Percentiles rank a stretch among this genome's conserved stretches.
Evolutionary conservation across 2,797 vertebrate genomes (phyloP).

Genomic region (Uromys caudimaculatus): DNA sequence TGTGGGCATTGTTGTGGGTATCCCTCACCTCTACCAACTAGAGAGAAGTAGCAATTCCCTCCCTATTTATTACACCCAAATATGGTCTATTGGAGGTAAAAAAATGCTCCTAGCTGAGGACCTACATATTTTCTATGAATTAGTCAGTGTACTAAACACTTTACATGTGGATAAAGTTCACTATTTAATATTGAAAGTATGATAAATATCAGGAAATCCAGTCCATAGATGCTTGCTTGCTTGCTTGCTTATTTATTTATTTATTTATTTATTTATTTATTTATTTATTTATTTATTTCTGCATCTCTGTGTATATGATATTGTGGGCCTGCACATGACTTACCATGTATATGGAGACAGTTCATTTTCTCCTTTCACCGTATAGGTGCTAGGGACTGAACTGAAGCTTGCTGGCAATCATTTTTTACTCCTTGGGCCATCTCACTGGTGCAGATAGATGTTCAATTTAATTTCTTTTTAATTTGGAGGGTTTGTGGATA

Average conservation of each 20-base stretch:
- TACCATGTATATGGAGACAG: background rate
- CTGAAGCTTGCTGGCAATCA: background rate
- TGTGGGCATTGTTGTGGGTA: background rate
- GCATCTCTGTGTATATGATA: background rate
- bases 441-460: background rate
- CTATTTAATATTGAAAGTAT: constrained; percentile 55
- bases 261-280: background rate
- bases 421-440: background rate
- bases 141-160: constrained; percentile 35
- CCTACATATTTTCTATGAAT: constrained; percentile 56
- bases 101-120: background rate
- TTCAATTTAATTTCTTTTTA: background rate
- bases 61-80: background rate
- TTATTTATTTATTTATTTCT: background rate
- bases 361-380: background rate
- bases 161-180: constrained; percentile 59
- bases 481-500: constrained; percentile 7
- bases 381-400: background rate
- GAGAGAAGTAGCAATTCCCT: background rate
- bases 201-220: constrained; percentile 32
- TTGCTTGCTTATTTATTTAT: background rate
- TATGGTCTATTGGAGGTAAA: background rate
- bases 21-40: background rate
- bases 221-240: constrained; percentile 23
- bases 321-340: background rate